Base-by-base conservation (phyloP, 2,888 invertebrate species). In the Fissipunctia ypsillon region DNA sequence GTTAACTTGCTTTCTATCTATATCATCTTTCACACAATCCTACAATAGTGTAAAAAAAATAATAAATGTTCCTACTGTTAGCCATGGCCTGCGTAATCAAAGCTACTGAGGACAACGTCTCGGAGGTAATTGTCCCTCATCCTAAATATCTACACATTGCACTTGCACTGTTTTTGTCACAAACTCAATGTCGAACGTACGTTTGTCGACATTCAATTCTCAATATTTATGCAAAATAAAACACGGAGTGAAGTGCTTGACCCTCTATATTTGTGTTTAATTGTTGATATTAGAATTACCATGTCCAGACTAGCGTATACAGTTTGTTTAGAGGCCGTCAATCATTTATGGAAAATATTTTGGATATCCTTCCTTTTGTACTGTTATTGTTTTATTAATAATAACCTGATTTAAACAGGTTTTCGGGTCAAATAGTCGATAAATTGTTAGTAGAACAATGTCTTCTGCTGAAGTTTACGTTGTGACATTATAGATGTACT, bases 201-300 rank as follows among this genome's bases (percentile, higher is more conserved):
- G 59, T 82, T 76, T 69, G 25, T 60, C 59, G 78, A 64, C 43
- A 69, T 16, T 38, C 14, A 48, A n/a, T 31, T 45, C 45, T 54
- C 54, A 68, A 64, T 67, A 82, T 78, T 78, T 67, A 54, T 25
- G 19, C 56, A 43, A 78, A 71, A 69, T 60, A 45, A 82, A 78
- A 56, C 50, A 60, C 35, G 38, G 0, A 38, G 38, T 54, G 1
- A 48, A 50, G 80, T 59, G 63, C n/a, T 48, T 60, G 50, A 71
- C 72, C 59, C n/a, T 79, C 35, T 43, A 28, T 72, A 66, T 70
- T 82, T 66, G 31, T 63, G 54, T 71, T 71, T 64, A 38, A 78
- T 78, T 80, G 72, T 80, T 83, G 59, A 72, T 64, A 45, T 73
- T 67, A 56, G 16, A 66, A 80, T 84, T 52, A 84, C 35, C n/a